A percentile compares a stretch with the other conserved stretches of the same genome.
phyloP scores from a whole-genome alignment of 2,113 vertebrate genomes.

The Fulmarus glacialis region DNA sequence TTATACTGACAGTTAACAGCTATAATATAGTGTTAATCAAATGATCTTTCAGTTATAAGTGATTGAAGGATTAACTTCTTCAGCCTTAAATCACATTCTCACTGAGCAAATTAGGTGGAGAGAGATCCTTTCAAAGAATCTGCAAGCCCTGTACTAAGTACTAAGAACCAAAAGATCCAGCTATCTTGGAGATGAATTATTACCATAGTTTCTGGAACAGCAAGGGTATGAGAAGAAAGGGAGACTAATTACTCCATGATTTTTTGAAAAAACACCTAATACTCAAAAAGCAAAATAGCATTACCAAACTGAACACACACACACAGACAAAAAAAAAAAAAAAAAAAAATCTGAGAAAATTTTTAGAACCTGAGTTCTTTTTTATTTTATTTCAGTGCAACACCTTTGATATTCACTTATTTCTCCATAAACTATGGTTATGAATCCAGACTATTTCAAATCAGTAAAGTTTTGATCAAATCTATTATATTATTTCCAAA shows the following conservation, averaged over 20 bases:
- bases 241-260: background rate
- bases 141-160: background rate
- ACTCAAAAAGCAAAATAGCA: background rate
- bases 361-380: background rate
- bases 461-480: background rate
- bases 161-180: background rate
- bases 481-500: background rate
- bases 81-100: slow-evolving; percentile 2
- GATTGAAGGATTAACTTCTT: slow-evolving; percentile 42
- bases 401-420: background rate
- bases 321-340: too few relatives aligned
- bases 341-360: background rate
- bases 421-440: background rate
- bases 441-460: background rate
- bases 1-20: slow-evolving; percentile 24
- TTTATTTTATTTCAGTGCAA: background rate
- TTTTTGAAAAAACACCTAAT: background rate
- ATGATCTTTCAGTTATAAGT: slow-evolving; percentile 26
- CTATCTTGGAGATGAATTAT: background rate
- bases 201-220: background rate
- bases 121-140: background rate
- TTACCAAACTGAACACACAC: background rate
- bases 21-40: background rate
- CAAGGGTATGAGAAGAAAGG: background rate
- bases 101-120: background rate